These are phyloP conservation scores for Cephalopterus ornatus DNA, from an alignment of 2,113 vertebrate species.

Conservation along the genomic window DNA sequence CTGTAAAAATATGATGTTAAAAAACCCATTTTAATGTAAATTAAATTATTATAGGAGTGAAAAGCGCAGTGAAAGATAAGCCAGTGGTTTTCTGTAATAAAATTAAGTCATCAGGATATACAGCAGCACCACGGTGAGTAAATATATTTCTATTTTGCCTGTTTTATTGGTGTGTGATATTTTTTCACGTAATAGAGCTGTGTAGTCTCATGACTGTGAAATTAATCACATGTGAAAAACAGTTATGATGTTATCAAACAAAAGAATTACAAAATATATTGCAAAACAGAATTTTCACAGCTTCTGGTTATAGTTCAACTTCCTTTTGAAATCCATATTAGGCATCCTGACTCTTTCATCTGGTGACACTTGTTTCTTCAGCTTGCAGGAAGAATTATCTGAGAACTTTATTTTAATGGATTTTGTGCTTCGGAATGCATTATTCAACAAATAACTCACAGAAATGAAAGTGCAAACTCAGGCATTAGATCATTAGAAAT, in stretches of 20 bases:
- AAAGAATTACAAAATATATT: not conserved
- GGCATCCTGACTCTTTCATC: not conserved
- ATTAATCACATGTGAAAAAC: not conserved
- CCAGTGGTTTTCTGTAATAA: constrained; percentile 84
- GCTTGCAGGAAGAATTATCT: not conserved
- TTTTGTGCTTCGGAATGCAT: not conserved
- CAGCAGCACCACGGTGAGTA: constrained; percentile 75
- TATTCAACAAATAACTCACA: not conserved
- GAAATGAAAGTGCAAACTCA: not conserved
- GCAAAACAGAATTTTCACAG: not conserved
- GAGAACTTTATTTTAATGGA: not conserved
- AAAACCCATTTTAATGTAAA: not conserved
- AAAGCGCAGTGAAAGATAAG: constrained; percentile 70
- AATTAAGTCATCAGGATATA: constrained; percentile 88
- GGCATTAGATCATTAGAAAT: not conserved
- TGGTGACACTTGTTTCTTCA: not conserved
- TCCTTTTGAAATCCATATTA: not conserved
- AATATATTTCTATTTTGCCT: not conserved
- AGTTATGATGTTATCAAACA: not conserved
- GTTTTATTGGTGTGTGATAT: not conserved
- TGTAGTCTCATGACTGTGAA: not conserved
- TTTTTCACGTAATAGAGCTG: not conserved
- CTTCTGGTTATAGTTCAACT: not conserved
- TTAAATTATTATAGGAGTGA: constrained; percentile 17
- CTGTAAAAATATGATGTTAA: not conserved